Percentiles rank a stretch among this genome's conserved stretches.
Conservation (phyloP, 1,140 invertebrate genomes). For the Brachionus plicatilis region DNA sequence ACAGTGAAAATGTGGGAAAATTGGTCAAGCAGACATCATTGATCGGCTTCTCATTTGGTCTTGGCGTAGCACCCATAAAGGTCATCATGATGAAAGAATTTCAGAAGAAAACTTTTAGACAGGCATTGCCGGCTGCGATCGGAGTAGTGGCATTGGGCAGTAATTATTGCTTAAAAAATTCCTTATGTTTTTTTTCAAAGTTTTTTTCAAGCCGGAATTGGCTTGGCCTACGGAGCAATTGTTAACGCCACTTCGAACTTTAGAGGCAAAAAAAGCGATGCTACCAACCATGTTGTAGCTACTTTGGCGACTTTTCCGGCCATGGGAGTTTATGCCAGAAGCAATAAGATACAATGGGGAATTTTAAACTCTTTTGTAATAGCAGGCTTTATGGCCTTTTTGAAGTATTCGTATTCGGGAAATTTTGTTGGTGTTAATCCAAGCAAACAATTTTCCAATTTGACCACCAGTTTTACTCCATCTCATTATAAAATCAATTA, state of each 20-base stretch:
- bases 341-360: slow-evolving; percentile 3
- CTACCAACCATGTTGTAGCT: background rate
- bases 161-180: background rate
- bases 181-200: background rate
- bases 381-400: background rate
- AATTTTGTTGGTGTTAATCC: background rate
- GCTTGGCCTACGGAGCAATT: slow-evolving; percentile 8
- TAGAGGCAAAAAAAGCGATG: slow-evolving; percentile 13
- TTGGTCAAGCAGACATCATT: slow-evolving; percentile 12
- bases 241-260: slow-evolving; percentile 31
- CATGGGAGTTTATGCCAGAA: slow-evolving; percentile 12
- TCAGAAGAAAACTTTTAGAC: background rate
- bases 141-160: slow-evolving; percentile 1
- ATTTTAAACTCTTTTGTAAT: background rate
- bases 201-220: slow-evolving; percentile 3
- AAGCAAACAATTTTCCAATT: background rate
- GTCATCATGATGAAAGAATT: background rate
- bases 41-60: background rate
- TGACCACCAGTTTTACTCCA: background rate
- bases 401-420: slow-evolving; percentile 12
- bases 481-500: slow-evolving; percentile 31
- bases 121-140: background rate
- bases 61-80: background rate
- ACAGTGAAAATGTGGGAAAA: slow-evolving; percentile 24
- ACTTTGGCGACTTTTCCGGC: background rate